Evolutionary conservation across 2,113 vertebrate genomes (phyloP).

Genomic region (Hypanus sabinus): DNA sequence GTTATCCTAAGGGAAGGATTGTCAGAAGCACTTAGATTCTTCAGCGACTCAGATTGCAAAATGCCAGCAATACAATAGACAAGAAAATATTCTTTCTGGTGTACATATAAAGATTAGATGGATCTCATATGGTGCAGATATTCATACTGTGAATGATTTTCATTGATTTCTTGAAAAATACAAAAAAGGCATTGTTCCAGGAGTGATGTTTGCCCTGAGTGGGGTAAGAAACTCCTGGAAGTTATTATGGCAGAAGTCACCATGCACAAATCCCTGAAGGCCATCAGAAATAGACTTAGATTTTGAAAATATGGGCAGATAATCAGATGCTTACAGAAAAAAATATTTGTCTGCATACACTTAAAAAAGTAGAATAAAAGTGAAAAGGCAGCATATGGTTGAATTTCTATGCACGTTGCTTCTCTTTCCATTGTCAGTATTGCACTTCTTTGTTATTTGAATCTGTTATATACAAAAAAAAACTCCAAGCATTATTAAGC

Average conservation of each 20-base stretch:
- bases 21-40: not conserved
- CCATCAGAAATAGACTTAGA: not conserved
- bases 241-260: not conserved
- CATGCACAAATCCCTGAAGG: not conserved
- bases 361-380: not conserved
- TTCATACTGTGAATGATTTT: not conserved
- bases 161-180: not conserved
- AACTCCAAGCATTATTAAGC: not conserved
- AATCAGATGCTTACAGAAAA: not conserved
- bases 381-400: not conserved
- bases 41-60: not conserved
- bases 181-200: not conserved
- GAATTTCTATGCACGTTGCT: not conserved
- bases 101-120: not conserved
- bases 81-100: not conserved
- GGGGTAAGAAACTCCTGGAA: not conserved
- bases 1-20: not conserved
- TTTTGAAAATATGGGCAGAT: not conserved
- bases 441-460: not conserved
- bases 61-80: not conserved
- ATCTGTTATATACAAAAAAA: not conserved
- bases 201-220: not conserved
- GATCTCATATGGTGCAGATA: not conserved
- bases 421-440: not conserved
- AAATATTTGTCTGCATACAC: not conserved